These are phyloP conservation scores for Diachasma alloeum DNA, from an alignment of 1,140 invertebrate species.

Conservation along the genomic window DNA sequence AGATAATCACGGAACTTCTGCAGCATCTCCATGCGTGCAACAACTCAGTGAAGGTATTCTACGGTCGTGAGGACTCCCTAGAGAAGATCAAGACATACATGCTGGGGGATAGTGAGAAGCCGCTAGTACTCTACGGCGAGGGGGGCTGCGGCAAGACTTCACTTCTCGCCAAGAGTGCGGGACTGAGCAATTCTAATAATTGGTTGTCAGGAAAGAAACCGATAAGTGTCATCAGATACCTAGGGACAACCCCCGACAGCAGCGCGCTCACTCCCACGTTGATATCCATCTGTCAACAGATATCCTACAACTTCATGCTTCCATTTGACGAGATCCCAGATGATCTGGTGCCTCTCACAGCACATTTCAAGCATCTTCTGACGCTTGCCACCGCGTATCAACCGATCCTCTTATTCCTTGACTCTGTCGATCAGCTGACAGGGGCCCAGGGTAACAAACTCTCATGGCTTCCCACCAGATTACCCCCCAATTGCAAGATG, in stretches of 20 bases:
- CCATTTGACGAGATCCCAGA: conserved; percentile 94
- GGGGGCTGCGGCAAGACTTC: conserved; percentile 98
- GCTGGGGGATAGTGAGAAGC: conserved; percentile 83
- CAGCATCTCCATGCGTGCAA: conserved; percentile 97
- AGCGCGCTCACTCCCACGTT: conserved; percentile 93
- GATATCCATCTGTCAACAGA: conserved; percentile 95
- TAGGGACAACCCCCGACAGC: conserved; percentile 96
- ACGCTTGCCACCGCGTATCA: conserved; percentile 82
- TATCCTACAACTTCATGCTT: conserved; percentile 94
- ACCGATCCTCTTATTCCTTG: conserved; percentile 86
- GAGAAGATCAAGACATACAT: conserved; percentile 87
- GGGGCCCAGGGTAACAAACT: conserved; percentile 94
- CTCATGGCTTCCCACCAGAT: conserved; percentile 92
- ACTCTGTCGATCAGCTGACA: conserved; percentile 95
- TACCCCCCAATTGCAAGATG: conserved; percentile 93
- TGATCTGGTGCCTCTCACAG: conserved; percentile 93
- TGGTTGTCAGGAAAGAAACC: conserved; percentile 83
- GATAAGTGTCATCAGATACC: conserved; percentile 89
- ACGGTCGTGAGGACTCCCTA: conserved; percentile 89
- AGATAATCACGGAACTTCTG: conserved; percentile 94
- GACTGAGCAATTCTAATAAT: conserved; percentile 70
- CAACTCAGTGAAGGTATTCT: conserved; percentile 95
- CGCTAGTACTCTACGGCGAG: conserved; percentile 93
- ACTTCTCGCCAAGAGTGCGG: conserved; percentile 90
- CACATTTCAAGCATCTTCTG: conserved; percentile 93